Evolutionary conservation across 2,888 invertebrate genomes (phyloP), one percentile per base, ranked within the genome.

Genomic region (Acanthacorydalis orientalis): DNA sequence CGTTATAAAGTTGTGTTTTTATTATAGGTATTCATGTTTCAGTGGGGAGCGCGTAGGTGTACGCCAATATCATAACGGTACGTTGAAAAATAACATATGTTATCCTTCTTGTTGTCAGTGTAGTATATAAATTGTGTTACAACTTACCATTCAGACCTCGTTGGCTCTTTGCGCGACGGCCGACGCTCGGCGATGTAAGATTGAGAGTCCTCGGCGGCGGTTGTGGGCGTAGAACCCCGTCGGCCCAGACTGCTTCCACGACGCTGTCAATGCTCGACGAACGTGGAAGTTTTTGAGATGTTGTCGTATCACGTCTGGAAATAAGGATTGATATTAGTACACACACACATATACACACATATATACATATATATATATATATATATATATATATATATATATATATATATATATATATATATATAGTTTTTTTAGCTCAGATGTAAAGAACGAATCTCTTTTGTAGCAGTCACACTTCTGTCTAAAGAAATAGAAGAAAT

Each of bases 261-360:
- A 83, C 72, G 1, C 80, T 80, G 68, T 86, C 86, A 60, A 85
- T 86, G 65, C 84, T 85, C 52, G 83, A 78, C 50, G 86, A 86
- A 4, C 86, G 76, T 6, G 83, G 82, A 10, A 83, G 60, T 49
- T 74, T 70, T 15, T 60, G 65, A 15, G 61, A 65, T 54, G 70
- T 60, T 11, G 60, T 53, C 11, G 59, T 58, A 52, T 68, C 75
- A 48, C 76, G 70, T 41, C 78, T 75, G 52, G 35, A 61, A 60
- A 51, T 49, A 52, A 50, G 46, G 42, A 46, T 44, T 42, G 48
- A 44, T 40, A 34, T n/a, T n/a, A n/a, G n/a, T n/a, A n/a, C n/a
- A 39, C 14, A 39, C 14, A 39, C 14, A 39, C 14, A 39, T 39
- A 39, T 39, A 39, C 14, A 39, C 14, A 39, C 14, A 39, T 39